Evolutionary conservation across 2,113 vertebrate genomes (phyloP).

Genomic region (Globicephala melas): DNA sequence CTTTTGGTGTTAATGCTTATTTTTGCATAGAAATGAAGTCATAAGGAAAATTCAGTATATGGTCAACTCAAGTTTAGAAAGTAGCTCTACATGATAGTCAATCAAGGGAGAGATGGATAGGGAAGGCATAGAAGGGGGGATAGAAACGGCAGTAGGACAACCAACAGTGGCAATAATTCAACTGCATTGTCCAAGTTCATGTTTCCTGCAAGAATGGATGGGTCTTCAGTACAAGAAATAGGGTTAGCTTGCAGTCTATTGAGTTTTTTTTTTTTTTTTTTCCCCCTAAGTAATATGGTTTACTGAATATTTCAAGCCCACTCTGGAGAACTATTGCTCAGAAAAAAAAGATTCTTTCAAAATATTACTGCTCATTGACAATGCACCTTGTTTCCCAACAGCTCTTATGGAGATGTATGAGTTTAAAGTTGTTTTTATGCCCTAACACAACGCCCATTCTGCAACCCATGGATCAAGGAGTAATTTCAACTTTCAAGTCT

Average conservation of each 20-base stretch:
- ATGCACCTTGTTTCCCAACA: too few relatives aligned
- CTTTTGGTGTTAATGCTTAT: background rate
- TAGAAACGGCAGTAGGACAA: background rate
- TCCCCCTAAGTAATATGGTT: too few relatives aligned
- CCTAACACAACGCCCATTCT: too few relatives aligned
- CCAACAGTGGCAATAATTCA: background rate
- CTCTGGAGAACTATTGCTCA: too few relatives aligned
- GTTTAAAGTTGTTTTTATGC: too few relatives aligned
- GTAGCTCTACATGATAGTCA: background rate
- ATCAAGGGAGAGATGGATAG: background rate
- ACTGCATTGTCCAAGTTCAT: background rate
- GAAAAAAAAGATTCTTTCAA: too few relatives aligned
- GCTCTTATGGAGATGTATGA: too few relatives aligned
- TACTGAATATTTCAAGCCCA: too few relatives aligned
- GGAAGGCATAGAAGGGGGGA: fast-evolving
- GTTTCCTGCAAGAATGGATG: background rate
- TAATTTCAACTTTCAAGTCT: too few relatives aligned
- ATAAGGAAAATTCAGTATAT: background rate
- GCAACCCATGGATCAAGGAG: too few relatives aligned
- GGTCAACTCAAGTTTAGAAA: background rate
- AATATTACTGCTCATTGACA: too few relatives aligned
- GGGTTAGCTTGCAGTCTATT: background rate
- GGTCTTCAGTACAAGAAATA: background rate
- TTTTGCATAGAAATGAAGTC: background rate
- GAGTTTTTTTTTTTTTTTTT: background rate